Percentiles rank a stretch among this genome's conserved stretches.
Conservation (phyloP, 2,888 invertebrate genomes). For the Caradrina kadenii region DNA sequence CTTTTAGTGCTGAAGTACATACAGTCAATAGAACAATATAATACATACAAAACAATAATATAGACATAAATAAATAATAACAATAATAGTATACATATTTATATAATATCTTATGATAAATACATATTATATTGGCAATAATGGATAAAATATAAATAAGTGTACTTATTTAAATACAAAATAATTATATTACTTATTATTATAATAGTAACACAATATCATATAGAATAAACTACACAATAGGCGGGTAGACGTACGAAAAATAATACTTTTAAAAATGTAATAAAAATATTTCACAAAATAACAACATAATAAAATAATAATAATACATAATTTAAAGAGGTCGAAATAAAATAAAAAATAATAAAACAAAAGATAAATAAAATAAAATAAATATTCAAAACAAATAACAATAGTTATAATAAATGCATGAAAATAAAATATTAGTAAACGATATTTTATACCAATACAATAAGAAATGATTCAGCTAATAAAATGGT, state of each 20-base stretch:
- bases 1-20: slow-evolving; percentile 63
- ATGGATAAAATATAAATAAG: neutral
- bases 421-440: neutral
- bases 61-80: slow-evolving; percentile 5
- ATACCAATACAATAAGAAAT: neutral
- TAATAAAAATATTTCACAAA: slow-evolving; percentile 13
- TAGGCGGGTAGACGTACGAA: slow-evolving; percentile 33
- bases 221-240: neutral
- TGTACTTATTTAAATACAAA: neutral
- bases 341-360: slow-evolving; percentile 18
- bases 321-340: slow-evolving; percentile 6
- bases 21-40: slow-evolving; percentile 7
- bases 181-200: neutral
- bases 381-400: slow-evolving; percentile 13
- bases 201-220: neutral
- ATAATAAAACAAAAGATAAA: slow-evolving; percentile 5
- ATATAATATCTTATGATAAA: neutral
- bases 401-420: neutral
- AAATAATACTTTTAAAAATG: neutral
- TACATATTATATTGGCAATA: neutral
- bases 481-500: slow-evolving; percentile 29
- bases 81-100: slow-evolving; percentile 4
- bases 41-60: slow-evolving; percentile 8
- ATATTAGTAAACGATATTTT: neutral
- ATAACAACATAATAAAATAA: slow-evolving; percentile 8